Conservation (phyloP, 1,140 invertebrate genomes). For the Diprion similis region DNA sequence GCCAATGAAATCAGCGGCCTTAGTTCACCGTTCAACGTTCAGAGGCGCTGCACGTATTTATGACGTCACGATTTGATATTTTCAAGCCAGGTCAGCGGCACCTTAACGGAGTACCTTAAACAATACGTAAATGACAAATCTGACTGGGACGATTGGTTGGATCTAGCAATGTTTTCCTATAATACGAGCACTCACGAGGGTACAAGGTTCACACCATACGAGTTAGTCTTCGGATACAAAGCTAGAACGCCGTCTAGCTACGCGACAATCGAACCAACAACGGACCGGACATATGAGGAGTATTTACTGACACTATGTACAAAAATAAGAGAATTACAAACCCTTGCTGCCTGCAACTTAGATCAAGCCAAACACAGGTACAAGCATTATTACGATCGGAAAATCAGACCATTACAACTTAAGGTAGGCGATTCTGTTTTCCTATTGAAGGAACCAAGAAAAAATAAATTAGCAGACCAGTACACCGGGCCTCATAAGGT, state of each 20-base stretch:
- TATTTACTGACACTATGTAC: background rate
- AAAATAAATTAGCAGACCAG: slow-evolving; percentile 14
- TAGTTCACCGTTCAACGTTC: too few species aligned
- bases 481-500: slow-evolving; percentile 15
- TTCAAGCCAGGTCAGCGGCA: too few species aligned
- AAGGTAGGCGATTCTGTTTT: slow-evolving; percentile 22
- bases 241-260: background rate
- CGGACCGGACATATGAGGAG: slow-evolving; percentile 5
- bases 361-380: slow-evolving; percentile 4
- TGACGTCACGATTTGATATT: too few species aligned
- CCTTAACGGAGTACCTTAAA: slow-evolving; percentile 32
- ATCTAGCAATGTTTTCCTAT: too few species aligned
- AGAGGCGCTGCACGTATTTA: too few species aligned
- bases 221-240: background rate
- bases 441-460: slow-evolving; percentile 18
- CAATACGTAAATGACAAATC: too few species aligned
- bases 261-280: background rate
- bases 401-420: slow-evolving; percentile 11
- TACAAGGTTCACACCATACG: slow-evolving; percentile 32
- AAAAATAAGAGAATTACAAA: background rate
- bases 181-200: slow-evolving; percentile 35
- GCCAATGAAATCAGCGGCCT: too few species aligned
- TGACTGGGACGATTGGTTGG: too few species aligned
- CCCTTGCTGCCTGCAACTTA: slow-evolving; percentile 6
- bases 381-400: slow-evolving; percentile 19